Evolutionary conservation across 2,888 invertebrate species (phyloP), one percentile per base, ranked within the genome.

Genomic region (Aleiodes leptofemur): DNA sequence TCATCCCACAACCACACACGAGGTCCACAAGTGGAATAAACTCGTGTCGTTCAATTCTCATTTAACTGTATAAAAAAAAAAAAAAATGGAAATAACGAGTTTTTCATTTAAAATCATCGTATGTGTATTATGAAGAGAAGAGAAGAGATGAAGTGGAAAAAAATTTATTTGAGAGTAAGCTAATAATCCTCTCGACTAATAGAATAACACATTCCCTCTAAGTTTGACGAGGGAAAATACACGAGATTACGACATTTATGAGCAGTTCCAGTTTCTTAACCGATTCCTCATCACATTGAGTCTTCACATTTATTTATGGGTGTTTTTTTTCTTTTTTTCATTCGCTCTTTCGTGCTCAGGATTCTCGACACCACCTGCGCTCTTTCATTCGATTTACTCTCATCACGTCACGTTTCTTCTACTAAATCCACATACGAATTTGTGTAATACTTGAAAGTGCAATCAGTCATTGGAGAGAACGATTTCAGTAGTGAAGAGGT

Each of bases 21-120:
- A n/a, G 51, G 68, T 51, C 51, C 68, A 68, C 48, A 61, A 61
- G 64, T 64, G 13, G 43, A 64, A 64, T 64, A 64, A 43, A n/a
- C 64, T 64, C 64, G 43, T 64, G 64, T 23, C 48, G 64, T 43
- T 64, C 34, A 64, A 64, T 64, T 64, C 48, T 64, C 64, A 64
- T 64, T 64, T n/a, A 64, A 9, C 3, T 9, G 16, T 23, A 16
- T 43, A 8, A 43, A 9, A 43, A 43, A 43, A 23, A 23, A 23
- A 23, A n/a, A n/a, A n/a, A n/a, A n/a, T n/a, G n/a, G n/a, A n/a
- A 1, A 23, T 38, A 38, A 43, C 9, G 43, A 43, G 43, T 43
- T 43, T 38, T 38, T 38, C 23, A 38, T 38, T 8, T 38, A 8
- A 38, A 38, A 38, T 38, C 38, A 38, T 38, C 23, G 2, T 23